These are phyloP conservation scores for Drosophila incognita DNA, from an alignment of 2,888 invertebrate species.

Conservation along the genomic window DNA sequence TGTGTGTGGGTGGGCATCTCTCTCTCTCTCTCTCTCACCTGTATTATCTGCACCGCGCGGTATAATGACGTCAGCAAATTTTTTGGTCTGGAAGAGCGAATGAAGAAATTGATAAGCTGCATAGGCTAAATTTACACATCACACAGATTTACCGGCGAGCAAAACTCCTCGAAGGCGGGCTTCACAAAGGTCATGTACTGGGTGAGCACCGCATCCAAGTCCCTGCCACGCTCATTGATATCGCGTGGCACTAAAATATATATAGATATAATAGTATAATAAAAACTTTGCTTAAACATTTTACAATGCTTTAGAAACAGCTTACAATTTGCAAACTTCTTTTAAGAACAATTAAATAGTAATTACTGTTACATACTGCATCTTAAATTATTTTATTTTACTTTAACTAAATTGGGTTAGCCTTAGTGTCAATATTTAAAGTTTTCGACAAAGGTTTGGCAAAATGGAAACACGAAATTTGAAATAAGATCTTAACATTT, in stretches of 20 bases:
- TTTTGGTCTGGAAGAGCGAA: slow-evolving; percentile 93
- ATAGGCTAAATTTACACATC: background rate
- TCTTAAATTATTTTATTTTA: background rate
- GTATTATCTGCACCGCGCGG: slow-evolving; percentile 99
- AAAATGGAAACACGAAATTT: background rate
- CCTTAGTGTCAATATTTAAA: background rate
- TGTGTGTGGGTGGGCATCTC: background rate
- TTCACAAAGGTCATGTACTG: slow-evolving; percentile 99
- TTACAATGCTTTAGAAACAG: background rate
- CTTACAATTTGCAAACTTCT: background rate
- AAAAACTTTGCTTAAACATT: background rate
- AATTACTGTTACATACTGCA: background rate
- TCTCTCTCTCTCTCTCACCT: slow-evolving; percentile 87
- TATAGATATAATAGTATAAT: background rate
- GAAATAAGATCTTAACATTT: background rate
- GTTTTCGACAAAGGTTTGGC: background rate
- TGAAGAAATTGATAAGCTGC: background rate
- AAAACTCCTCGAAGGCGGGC: slow-evolving; percentile 99
- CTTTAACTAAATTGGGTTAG: background rate
- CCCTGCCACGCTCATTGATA: slow-evolving; percentile 96
- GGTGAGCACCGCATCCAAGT: slow-evolving; percentile 96
- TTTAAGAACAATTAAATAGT: background rate
- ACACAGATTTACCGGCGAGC: slow-evolving; percentile 91
- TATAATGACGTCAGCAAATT: slow-evolving; percentile 99
- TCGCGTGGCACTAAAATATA: slow-evolving; percentile 93